These are phyloP conservation scores for Tautogolabrus adspersus DNA, from an alignment of 2,113 vertebrate genomes.

Conservation along the genomic window DNA sequence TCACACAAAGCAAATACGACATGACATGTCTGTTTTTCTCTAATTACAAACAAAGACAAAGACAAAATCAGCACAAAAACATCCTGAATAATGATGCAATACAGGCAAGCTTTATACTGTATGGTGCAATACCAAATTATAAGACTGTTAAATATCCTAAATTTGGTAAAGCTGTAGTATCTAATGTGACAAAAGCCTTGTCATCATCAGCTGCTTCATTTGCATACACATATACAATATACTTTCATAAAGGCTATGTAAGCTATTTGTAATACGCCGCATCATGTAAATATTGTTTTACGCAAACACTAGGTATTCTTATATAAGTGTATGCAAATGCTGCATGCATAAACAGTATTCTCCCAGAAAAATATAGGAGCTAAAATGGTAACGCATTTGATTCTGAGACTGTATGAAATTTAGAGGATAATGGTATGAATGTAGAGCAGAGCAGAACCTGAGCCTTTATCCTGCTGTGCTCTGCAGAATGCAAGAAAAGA, in stretches of 20 bases:
- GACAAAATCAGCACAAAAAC: neutral
- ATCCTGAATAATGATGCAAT: neutral
- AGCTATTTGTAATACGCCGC: neutral
- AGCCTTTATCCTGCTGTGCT: slow-evolving; percentile 9
- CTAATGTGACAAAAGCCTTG: neutral
- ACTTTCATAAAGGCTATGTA: neutral
- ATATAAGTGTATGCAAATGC: slow-evolving; percentile 17
- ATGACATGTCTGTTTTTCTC: neutral
- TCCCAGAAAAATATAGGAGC: neutral
- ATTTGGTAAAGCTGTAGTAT: neutral
- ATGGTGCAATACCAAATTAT: slow-evolving; percentile 16
- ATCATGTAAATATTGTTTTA: neutral
- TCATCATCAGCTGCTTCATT: slow-evolving; percentile 4
- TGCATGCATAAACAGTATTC: slow-evolving; percentile 1
- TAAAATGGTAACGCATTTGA: slow-evolving; percentile 8
- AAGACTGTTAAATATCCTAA: slow-evolving; percentile 1
- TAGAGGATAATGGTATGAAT: neutral
- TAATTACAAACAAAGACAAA: neutral
- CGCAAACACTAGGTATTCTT: neutral
- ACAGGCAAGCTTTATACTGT: slow-evolving; percentile 2
- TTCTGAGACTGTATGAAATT: slow-evolving; percentile 18
- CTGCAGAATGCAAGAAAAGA: slow-evolving; percentile 2
- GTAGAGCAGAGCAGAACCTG: slow-evolving; percentile 16
- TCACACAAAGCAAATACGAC: neutral
- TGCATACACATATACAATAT: slow-evolving; percentile 5